These are phyloP conservation scores for Chrysolina americana DNA, from an alignment of 2,888 invertebrate species.

Conservation along the genomic window DNA sequence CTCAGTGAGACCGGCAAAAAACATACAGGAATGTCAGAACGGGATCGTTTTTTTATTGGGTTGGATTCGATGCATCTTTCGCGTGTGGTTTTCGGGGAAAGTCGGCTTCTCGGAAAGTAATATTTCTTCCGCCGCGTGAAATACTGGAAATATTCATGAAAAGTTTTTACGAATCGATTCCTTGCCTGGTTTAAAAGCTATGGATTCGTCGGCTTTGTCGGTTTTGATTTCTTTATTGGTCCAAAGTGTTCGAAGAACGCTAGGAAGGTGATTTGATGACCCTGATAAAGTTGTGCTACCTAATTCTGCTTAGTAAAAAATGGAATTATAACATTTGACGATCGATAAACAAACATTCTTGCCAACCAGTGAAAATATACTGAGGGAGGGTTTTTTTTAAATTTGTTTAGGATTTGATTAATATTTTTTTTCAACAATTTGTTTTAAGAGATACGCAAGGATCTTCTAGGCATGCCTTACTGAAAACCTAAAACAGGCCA, in stretches of 20 bases:
- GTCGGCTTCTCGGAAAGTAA: slow-evolving; percentile 7
- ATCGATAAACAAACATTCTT: no score
- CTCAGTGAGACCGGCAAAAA: slow-evolving; percentile 32
- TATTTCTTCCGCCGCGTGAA: slow-evolving; percentile 2
- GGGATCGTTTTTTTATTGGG: slow-evolving; percentile 30
- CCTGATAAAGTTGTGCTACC: no score
- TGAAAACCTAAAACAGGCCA: no score
- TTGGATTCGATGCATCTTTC: slow-evolving; percentile 27
- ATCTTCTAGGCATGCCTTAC: no score
- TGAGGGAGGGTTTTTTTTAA: no score
- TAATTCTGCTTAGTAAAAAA: no score
- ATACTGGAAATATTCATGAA: slow-evolving; percentile 5
- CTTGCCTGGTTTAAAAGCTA: not conserved
- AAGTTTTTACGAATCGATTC: not conserved
- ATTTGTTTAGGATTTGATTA: no score
- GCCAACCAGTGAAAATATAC: no score
- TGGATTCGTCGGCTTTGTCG: not conserved
- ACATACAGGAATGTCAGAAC: slow-evolving; percentile 27
- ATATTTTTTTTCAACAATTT: no score
- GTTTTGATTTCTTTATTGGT: not conserved
- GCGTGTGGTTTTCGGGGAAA: not conserved
- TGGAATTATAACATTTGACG: no score
- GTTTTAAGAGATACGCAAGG: no score
- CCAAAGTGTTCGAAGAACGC: not conserved
- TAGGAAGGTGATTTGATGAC: no score